A percentile compares a stretch with the other conserved stretches of the same genome.
Conservation (phyloP, 2,797 vertebrate genomes). For the Argyrosomus regius region DNA sequence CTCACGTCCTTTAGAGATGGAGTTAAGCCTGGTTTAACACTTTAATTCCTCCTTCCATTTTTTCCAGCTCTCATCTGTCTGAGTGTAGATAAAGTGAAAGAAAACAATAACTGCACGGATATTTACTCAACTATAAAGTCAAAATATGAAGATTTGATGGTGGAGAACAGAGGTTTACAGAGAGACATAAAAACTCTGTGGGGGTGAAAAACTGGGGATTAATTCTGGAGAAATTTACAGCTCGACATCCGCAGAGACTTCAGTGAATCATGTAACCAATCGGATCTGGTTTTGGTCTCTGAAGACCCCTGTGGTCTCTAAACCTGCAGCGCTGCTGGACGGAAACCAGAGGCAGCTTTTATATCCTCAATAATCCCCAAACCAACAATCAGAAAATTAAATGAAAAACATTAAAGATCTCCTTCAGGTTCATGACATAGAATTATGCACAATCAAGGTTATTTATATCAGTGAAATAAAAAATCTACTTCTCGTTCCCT, state of each 20-base stretch:
- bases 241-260: neutral
- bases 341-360: neutral
- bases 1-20: slow-evolving; percentile 4
- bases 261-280: neutral
- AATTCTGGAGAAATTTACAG: neutral
- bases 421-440: neutral
- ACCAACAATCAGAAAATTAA: neutral
- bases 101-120: neutral
- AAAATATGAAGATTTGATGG: neutral
- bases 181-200: slow-evolving; percentile 30
- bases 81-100: slow-evolving; percentile 1
- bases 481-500: too few relatives aligned
- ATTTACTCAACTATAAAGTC: neutral
- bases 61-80: slow-evolving; percentile 1
- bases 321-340: neutral
- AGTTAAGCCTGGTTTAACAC: slow-evolving; percentile 28
- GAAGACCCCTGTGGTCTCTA: neutral
- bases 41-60: neutral
- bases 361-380: neutral
- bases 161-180: slow-evolving; percentile 15
- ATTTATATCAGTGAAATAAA: too few relatives aligned
- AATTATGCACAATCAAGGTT: too few relatives aligned
- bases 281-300: slow-evolving; percentile 1
- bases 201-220: slow-evolving; percentile 21
- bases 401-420: neutral